These are phyloP conservation scores for Apodemia duryi DNA, from an alignment of 2,888 invertebrate species.

Conservation along the genomic window DNA sequence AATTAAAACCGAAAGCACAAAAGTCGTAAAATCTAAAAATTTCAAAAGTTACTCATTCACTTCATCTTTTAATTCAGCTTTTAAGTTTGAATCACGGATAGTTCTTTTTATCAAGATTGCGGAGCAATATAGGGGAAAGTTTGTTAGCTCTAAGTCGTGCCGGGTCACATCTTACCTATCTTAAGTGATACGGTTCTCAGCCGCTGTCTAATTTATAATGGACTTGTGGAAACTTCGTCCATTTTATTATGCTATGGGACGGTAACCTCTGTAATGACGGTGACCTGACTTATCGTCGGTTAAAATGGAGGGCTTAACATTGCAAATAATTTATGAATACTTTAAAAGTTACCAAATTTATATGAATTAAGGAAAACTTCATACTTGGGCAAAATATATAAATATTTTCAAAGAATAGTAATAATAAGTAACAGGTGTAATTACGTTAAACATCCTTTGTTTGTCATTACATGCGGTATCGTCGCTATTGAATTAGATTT, in stretches of 20 bases:
- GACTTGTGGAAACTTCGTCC: constrained; percentile 77
- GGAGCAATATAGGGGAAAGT: constrained; percentile 67
- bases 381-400: no score
- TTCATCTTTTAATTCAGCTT: constrained; percentile 52
- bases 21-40: constrained; percentile 29
- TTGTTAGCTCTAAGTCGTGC: constrained; percentile 67
- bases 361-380: not conserved
- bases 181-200: constrained; percentile 76
- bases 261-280: constrained; percentile 76
- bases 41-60: constrained; percentile 48
- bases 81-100: constrained; percentile 71
- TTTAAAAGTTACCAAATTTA: constrained; percentile 32
- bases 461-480: no score
- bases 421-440: no score
- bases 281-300: constrained; percentile 66
- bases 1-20: not conserved
- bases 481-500: no score
- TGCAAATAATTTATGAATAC: constrained; percentile 52
- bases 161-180: constrained; percentile 78
- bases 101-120: constrained; percentile 76
- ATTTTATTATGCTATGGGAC: constrained; percentile 79
- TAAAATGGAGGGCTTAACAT: constrained; percentile 67
- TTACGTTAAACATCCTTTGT: no score
- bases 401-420: no score
- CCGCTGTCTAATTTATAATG: constrained; percentile 79